Evolutionary conservation across 2,113 vertebrate genomes (phyloP).

Genomic region (Pseudopipra pipra): DNA sequence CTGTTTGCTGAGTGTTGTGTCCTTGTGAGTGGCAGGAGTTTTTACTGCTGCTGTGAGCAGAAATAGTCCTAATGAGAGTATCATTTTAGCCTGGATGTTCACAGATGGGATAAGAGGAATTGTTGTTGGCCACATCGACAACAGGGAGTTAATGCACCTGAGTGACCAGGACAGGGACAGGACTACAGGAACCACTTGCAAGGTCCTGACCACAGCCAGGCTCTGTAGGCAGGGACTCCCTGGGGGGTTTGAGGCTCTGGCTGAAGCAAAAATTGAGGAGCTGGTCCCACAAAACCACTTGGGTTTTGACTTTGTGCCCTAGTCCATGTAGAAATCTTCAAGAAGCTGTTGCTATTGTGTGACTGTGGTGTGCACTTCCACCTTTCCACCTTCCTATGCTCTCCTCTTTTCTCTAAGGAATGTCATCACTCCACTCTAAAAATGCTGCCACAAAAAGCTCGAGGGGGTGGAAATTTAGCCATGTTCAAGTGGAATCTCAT

Average conservation of each 20-base stretch:
- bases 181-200: neutral
- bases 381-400: neutral
- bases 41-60: conserved; percentile 6
- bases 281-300: neutral
- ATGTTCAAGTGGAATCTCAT: neutral
- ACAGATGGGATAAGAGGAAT: neutral
- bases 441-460: neutral
- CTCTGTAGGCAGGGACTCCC: neutral
- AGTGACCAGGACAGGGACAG: neutral
- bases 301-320: neutral
- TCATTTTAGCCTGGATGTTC: neutral
- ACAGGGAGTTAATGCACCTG: neutral
- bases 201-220: neutral
- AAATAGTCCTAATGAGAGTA: neutral
- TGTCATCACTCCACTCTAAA: neutral
- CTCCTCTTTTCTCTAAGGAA: neutral
- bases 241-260: neutral
- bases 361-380: neutral
- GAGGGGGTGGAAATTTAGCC: neutral
- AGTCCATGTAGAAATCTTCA: neutral
- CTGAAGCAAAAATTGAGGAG: neutral
- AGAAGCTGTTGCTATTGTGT: neutral
- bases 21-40: neutral
- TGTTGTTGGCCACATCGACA: neutral
- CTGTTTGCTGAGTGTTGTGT: neutral